A percentile compares a stretch with the other conserved stretches of the same genome.
These are phyloP conservation scores for Temnothorax nylanderi DNA, from an alignment of 1,140 invertebrate species.

Conservation along the genomic window DNA sequence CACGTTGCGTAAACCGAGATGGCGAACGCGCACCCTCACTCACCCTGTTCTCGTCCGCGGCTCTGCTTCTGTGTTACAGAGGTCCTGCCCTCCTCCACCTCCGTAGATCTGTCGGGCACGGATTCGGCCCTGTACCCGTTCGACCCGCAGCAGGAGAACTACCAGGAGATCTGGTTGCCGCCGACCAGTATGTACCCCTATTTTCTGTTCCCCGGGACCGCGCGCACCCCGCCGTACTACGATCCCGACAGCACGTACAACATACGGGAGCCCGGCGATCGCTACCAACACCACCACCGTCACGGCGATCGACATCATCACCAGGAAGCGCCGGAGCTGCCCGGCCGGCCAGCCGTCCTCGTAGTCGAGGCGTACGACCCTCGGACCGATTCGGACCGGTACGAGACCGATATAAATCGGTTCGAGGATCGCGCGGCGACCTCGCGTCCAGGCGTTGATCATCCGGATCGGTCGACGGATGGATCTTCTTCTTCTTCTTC, in stretches of 20 bases:
- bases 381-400: slow-evolving; percentile 74
- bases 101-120: slow-evolving; percentile 86
- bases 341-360: slow-evolving; percentile 75
- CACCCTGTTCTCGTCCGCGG: slow-evolving; percentile 80
- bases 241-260: slow-evolving; percentile 78
- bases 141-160: slow-evolving; percentile 85
- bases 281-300: slow-evolving; percentile 49
- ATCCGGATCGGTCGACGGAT: slow-evolving; percentile 70
- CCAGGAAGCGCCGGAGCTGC: slow-evolving; percentile 77
- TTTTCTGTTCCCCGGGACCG: slow-evolving; percentile 86
- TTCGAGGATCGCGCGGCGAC: slow-evolving; percentile 60
- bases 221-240: slow-evolving; percentile 82
- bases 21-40: slow-evolving; percentile 77
- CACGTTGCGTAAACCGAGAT: slow-evolving; percentile 68
- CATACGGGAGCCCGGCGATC: slow-evolving; percentile 70
- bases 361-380: slow-evolving; percentile 74
- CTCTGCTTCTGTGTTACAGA: slow-evolving; percentile 87
- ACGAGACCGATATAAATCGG: slow-evolving; percentile 57
- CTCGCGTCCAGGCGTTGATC: slow-evolving; percentile 55
- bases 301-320: slow-evolving; percentile 74
- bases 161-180: slow-evolving; percentile 86
- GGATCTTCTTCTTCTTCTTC: slow-evolving; percentile 72
- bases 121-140: slow-evolving; percentile 86
- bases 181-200: slow-evolving; percentile 87
- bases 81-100: slow-evolving; percentile 85